These are phyloP conservation scores for Neogale vison DNA, from an alignment of 2,113 vertebrate genomes.

Conservation along the genomic window DNA sequence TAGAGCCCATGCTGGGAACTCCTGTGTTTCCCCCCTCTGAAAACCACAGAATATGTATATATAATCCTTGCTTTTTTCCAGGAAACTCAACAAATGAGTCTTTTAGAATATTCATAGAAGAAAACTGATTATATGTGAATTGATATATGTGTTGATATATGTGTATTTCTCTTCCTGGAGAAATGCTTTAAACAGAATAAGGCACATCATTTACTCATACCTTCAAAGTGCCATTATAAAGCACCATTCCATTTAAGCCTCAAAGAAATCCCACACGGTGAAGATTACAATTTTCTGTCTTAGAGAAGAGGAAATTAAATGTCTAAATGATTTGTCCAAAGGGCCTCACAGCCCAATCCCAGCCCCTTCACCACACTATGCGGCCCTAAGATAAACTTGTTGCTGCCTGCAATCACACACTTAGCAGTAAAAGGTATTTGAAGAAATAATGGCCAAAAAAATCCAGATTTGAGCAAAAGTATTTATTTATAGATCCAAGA, in stretches of 20 bases:
- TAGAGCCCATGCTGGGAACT: neutral
- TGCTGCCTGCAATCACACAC: neutral
- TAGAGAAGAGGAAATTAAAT: neutral
- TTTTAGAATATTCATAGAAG: neutral
- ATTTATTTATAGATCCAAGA: neutral
- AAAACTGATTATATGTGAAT: neutral
- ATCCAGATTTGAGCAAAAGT: neutral
- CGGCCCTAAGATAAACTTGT: neutral
- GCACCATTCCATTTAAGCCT: neutral
- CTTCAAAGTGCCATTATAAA: neutral
- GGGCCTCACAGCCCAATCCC: neutral
- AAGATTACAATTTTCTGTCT: neutral
- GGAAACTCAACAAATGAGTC: neutral
- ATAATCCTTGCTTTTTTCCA: neutral
- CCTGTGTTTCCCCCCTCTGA: neutral
- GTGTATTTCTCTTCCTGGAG: neutral
- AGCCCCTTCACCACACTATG: neutral
- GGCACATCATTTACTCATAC: neutral
- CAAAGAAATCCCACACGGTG: neutral
- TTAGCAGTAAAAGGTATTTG: slow-evolving; percentile 27
- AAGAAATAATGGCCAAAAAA: neutral
- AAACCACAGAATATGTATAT: neutral
- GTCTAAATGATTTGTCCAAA: neutral
- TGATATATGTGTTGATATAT: neutral
- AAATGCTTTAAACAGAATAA: neutral